Evolutionary conservation across 2,113 vertebrate species (phyloP).

Genomic region (Pelobates fuscus): DNA sequence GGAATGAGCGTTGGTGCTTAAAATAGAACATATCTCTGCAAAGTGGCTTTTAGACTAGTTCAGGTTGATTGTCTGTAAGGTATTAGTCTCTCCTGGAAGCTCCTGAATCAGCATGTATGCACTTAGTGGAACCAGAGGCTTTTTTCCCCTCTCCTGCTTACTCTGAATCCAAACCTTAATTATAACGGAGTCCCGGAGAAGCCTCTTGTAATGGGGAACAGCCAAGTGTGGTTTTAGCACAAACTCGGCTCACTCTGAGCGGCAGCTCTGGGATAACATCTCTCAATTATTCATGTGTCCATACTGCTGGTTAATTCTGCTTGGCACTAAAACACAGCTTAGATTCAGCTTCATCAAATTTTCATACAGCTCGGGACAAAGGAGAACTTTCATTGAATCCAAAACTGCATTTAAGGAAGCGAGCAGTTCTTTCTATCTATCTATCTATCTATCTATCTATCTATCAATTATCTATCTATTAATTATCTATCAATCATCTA

Average conservation of each 20-base stretch:
- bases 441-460: too few species aligned
- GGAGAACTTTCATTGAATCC: not conserved
- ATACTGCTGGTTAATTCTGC: conserved; percentile 84
- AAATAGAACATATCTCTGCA: not conserved
- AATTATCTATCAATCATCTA: too few species aligned
- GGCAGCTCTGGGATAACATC: not conserved
- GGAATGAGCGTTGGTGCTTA: not conserved
- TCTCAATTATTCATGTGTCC: conserved; percentile 85
- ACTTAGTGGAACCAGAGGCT: conserved; percentile 7
- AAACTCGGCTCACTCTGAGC: conserved; percentile 11
- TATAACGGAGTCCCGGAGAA: conserved; percentile 15
- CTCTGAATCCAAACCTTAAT: conserved; percentile 15
- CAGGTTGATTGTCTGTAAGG: not conserved
- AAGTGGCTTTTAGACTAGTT: not conserved
- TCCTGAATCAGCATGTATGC: conserved; percentile 32
- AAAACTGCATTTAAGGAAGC: not conserved
- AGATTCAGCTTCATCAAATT: conserved; percentile 91
- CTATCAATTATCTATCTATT: too few species aligned
- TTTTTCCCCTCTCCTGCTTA: not conserved
- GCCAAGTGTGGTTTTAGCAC: conserved; percentile 14
- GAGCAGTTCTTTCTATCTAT: too few species aligned
- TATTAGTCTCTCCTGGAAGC: not conserved
- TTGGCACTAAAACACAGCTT: conserved; percentile 93
- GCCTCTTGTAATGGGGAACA: conserved; percentile 2
- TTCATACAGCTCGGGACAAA: conserved; percentile 50